Evolutionary conservation across 35 echinoderm and acorn worm species (phyloP), one percentile per base, ranked within the genome.

Genomic region (Lytechinus variegatus): DNA sequence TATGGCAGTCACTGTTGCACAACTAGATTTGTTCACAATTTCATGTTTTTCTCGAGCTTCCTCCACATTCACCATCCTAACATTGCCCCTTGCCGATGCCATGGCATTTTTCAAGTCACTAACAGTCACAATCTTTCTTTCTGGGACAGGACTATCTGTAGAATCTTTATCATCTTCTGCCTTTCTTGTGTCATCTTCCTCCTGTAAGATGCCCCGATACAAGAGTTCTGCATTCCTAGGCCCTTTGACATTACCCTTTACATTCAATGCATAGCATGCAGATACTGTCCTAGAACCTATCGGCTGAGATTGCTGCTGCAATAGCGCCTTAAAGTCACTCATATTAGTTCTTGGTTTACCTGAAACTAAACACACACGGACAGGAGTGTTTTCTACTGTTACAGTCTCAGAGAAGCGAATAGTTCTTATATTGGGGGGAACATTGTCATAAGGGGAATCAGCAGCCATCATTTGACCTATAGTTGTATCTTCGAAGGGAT

Each of bases 321-420:
- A 95, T 9, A 99, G 92, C n/a, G 95, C 96, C 28, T 96, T 91
- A 33, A 99, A 99, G 51, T 97, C 98, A 93, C 96, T 97, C 53
- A 97, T 98, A n/a, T 96, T 95, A 51, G 98, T 98, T 21, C 96
- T 96, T 8, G 98, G 98, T 91, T 97, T 97, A 53, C 98, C 98
- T 54, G 98, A 99, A 19, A 93, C 72, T 54, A 87, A 91, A 87
- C 97, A 98, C 58, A 99, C 95, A 89, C 97, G 97, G 2, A 99
- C 97, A 10, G 97, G 97, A 89, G 95, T 99, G 91, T 98, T 95
- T 54, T 99, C 98, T 86, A 99, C 96, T 60, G 94, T 94, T 29
- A 97, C 97, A 21, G 95, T 98, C 71, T 98, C 97, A 56, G 98
- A 99, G 89, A 99, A 99, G 8, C 96, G 94, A 52, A 99, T 99